These are phyloP conservation scores for Serripes groenlandicus DNA, from an alignment of 2,888 invertebrate genomes.

Conservation along the genomic window DNA sequence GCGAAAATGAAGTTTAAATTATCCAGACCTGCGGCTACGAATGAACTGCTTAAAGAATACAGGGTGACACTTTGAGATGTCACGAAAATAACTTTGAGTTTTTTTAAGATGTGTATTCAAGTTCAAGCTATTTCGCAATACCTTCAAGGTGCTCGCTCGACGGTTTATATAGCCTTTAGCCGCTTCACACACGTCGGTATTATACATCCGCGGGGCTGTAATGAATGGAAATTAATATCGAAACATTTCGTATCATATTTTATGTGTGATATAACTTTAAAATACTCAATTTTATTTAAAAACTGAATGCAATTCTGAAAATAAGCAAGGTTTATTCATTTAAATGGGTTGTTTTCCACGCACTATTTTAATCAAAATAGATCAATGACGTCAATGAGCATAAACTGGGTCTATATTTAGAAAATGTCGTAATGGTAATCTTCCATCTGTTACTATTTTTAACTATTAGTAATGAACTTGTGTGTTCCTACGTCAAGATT, in stretches of 20 bases:
- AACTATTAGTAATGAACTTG: constrained; percentile 19
- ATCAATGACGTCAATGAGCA: constrained; percentile 51
- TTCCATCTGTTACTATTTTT: constrained; percentile 18
- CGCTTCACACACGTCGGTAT: neutral
- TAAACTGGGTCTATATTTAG: constrained; percentile 55
- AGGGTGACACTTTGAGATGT: constrained; percentile 41
- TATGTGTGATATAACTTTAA: too few relatives aligned
- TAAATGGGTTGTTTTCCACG: neutral
- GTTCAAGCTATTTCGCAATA: constrained; percentile 61
- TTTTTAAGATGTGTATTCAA: neutral
- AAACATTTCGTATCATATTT: too few relatives aligned
- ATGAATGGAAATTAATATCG: constrained; percentile 2
- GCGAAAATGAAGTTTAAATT: constrained; percentile 71
- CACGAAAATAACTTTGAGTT: neutral
- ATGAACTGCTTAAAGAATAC: constrained; percentile 51
- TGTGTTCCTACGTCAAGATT: neutral
- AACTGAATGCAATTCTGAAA: too few relatives aligned
- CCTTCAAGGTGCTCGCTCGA: neutral
- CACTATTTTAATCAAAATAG: constrained; percentile 7
- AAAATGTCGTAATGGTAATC: constrained; percentile 62
- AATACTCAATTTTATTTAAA: too few relatives aligned
- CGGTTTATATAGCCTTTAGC: constrained; percentile 10
- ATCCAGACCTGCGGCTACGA: constrained; percentile 70
- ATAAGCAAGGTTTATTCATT: too few relatives aligned
- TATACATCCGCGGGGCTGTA: neutral